phyloP scores from a whole-genome alignment of 2,888 invertebrate species.

The Athetis lepigone region DNA sequence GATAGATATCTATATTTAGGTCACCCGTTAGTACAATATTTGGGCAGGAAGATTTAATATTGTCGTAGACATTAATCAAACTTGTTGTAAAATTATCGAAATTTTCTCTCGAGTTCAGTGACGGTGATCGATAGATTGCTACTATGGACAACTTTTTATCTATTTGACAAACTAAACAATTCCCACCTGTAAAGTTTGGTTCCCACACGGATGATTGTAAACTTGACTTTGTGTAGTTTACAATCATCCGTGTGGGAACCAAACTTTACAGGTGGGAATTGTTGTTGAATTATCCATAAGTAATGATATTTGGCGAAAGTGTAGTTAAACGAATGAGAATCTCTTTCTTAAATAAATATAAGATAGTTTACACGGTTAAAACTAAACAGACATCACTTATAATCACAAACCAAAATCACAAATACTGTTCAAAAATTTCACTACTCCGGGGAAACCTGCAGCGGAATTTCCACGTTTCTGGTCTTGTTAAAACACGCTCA shows the following conservation, averaged over 20 bases:
- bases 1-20: conserved; percentile 21
- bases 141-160: conserved; percentile 1
- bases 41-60: conserved; percentile 6
- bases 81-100: conserved; percentile 16
- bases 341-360: too few relatives aligned
- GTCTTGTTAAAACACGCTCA: neutral
- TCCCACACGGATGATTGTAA: conserved; percentile 8
- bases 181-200: conserved; percentile 8
- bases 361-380: too few relatives aligned
- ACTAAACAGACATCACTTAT: neutral
- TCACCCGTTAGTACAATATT: conserved; percentile 6
- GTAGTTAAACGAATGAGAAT: too few relatives aligned
- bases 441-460: neutral
- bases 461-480: neutral
- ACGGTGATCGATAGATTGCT: conserved; percentile 19
- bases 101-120: conserved; percentile 10
- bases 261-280: too few relatives aligned
- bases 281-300: too few relatives aligned
- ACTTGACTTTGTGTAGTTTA: conserved; percentile 12
- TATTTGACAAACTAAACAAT: conserved; percentile 11
- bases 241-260: too few relatives aligned
- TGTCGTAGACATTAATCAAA: conserved; percentile 16
- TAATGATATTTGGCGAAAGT: too few relatives aligned
- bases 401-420: neutral
- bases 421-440: neutral